These are phyloP conservation scores for Pentalonia nigronervosa DNA, from an alignment of 1,140 invertebrate genomes.

Conservation along the genomic window DNA sequence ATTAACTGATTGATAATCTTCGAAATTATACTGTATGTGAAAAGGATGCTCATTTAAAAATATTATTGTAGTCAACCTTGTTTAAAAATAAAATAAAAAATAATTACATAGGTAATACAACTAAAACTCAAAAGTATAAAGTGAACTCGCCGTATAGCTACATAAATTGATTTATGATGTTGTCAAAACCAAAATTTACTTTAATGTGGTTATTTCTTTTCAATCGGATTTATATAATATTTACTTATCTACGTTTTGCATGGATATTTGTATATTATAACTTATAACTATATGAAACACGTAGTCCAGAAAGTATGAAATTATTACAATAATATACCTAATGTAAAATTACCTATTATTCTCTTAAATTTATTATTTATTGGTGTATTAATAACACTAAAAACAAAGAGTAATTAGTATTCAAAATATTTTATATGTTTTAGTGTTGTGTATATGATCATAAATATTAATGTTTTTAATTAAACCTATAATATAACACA, in stretches of 20 bases:
- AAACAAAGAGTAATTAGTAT: slow-evolving; percentile 9
- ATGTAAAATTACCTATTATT: not conserved
- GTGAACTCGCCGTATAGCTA: not conserved
- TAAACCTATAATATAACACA: not conserved
- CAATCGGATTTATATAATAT: not conserved
- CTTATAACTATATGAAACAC: not conserved
- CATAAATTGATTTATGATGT: not conserved
- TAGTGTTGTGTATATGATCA: not conserved
- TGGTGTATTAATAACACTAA: not conserved
- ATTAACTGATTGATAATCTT: not conserved
- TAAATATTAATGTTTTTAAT: slow-evolving; percentile 11
- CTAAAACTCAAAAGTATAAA: not conserved
- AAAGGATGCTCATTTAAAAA: not conserved
- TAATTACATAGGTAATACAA: not conserved
- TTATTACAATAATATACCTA: not conserved
- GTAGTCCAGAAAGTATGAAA: not conserved
- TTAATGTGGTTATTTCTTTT: not conserved
- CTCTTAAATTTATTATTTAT: not conserved
- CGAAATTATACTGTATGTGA: not conserved
- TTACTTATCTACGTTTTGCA: not conserved
- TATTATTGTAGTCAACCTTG: not conserved
- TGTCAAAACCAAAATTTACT: not conserved
- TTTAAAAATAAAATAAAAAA: not conserved
- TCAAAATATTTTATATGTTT: not conserved
- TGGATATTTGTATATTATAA: not conserved